phyloP scores from a whole-genome alignment of 1,140 invertebrate species.

The Chrysopa pallens region DNA sequence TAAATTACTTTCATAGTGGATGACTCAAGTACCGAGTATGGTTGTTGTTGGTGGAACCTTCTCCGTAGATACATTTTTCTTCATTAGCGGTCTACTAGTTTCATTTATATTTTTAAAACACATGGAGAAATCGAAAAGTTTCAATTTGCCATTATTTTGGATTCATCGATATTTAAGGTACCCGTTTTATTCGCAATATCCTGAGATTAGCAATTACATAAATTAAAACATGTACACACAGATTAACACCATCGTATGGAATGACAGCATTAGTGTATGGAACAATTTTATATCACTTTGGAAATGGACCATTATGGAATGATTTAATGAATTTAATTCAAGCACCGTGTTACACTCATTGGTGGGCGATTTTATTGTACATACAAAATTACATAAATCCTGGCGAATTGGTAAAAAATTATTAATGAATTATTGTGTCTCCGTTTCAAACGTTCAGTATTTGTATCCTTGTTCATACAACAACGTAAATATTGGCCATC shows the following conservation, averaged over 20 bases:
- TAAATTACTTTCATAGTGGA: neutral
- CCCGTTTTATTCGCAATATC: no score
- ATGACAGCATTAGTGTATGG: slow-evolving; percentile 31
- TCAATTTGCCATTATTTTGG: neutral
- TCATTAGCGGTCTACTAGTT: neutral
- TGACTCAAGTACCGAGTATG: neutral
- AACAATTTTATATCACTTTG: slow-evolving; percentile 30
- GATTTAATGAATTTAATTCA: slow-evolving; percentile 17
- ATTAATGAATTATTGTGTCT: neutral
- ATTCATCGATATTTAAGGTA: neutral
- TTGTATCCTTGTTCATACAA: no score
- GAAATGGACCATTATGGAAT: slow-evolving; percentile 30
- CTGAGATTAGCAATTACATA: neutral
- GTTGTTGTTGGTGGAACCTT: neutral
- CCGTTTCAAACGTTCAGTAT: no score
- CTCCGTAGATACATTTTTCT: neutral
- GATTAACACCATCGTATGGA: slow-evolving; percentile 38
- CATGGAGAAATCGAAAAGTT: slow-evolving; percentile 19
- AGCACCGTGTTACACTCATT: slow-evolving; percentile 23
- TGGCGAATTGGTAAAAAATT: slow-evolving; percentile 15
- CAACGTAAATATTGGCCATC: no score
- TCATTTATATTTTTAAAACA: slow-evolving; percentile 23
- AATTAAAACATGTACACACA: slow-evolving; percentile 19
- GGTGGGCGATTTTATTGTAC: slow-evolving; percentile 33
- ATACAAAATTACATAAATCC: slow-evolving; percentile 31